Conservation (phyloP, 2,113 vertebrate genomes). For the Muscicapa adusta region DNA sequence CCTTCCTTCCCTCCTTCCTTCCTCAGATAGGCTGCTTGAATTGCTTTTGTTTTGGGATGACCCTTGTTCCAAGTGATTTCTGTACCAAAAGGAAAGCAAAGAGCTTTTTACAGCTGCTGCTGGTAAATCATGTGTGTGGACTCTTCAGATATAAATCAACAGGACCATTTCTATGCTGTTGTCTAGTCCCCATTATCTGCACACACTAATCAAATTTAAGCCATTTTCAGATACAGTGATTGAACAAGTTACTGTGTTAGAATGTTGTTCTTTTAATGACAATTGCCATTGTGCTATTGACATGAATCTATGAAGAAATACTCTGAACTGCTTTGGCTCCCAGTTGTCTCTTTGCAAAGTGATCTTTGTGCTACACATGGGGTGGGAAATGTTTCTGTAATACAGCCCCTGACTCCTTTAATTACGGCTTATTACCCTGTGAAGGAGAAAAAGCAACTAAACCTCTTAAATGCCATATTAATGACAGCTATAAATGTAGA, state of each 20-base stretch:
- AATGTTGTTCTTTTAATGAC: neutral
- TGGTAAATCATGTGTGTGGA: neutral
- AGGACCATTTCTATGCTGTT: neutral
- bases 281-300: neutral
- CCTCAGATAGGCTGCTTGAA: neutral
- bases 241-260: neutral
- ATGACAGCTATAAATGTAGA: neutral
- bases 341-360: neutral
- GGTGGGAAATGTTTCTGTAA: neutral
- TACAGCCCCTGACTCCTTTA: neutral
- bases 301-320: neutral
- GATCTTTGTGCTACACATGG: neutral
- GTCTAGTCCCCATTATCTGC: neutral
- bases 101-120: neutral
- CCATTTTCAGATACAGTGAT: neutral
- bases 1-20: neutral
- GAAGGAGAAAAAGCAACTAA: neutral
- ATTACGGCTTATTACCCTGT: neutral
- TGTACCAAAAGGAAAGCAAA: neutral
- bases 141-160: neutral
- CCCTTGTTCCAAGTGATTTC: neutral
- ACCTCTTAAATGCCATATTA: neutral
- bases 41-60: neutral
- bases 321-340: neutral
- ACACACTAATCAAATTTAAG: neutral